These are phyloP conservation scores for Euphydryas editha DNA, from an alignment of 2,888 invertebrate species.

Conservation along the genomic window DNA sequence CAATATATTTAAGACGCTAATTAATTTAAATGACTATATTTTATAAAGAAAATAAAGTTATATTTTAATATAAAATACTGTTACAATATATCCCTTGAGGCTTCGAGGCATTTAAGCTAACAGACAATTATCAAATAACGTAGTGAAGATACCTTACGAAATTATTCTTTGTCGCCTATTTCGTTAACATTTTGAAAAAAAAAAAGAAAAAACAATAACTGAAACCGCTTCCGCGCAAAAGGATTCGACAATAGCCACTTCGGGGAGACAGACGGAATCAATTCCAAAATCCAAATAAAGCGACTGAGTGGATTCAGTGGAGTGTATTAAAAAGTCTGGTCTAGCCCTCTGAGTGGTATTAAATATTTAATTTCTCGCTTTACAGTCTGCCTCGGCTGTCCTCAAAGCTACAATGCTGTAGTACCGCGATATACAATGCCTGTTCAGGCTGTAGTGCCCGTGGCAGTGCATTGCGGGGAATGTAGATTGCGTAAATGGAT, in stretches of 20 bases:
- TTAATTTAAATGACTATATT: no score
- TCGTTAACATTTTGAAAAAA: neutral
- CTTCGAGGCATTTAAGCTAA: no score
- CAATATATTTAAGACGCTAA: no score
- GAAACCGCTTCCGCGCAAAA: conserved; percentile 8
- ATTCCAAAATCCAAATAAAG: conserved; percentile 41
- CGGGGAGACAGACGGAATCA: conserved; percentile 31
- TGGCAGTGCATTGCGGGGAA: conserved; percentile 31
- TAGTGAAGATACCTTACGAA: neutral
- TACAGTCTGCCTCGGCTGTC: conserved; percentile 43
- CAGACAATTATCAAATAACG: no score
- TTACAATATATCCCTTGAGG: no score
- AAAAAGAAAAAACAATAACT: neutral
- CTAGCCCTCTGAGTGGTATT: conserved; percentile 53
- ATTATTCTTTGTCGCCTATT: neutral
- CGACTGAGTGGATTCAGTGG: conserved; percentile 32
- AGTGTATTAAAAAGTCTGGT: conserved; percentile 45
- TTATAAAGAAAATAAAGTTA: no score
- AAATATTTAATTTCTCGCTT: conserved; percentile 68
- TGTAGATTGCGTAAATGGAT: conserved; percentile 22
- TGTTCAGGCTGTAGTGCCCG: conserved; percentile 1
- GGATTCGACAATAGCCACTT: conserved; percentile 23
- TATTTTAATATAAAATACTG: no score
- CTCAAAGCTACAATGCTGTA: conserved; percentile 44
- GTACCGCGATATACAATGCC: conserved; percentile 48